Base-by-base conservation (phyloP, 2,888 invertebrate species). In the Drosophila paracracens region DNA sequence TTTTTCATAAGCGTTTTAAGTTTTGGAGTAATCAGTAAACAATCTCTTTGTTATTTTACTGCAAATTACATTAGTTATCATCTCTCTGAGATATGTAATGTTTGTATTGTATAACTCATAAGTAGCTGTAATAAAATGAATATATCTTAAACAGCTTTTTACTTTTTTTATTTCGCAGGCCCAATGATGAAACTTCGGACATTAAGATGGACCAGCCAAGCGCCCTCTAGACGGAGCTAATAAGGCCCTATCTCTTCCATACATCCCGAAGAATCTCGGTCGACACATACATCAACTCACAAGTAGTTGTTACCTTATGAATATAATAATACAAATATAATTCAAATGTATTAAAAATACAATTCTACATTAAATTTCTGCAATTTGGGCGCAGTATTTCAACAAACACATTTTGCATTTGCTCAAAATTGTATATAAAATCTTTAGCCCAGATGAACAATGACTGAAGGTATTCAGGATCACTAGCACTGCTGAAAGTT, bases 191-290 rank as follows among this genome's bases (percentile, higher is more conserved):
- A 7, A 46, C 21, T 46, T 46, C 1, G 21, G 11, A 13, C 21
- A 21, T 2, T 21, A 6, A 21, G 16, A 21, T 7, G 7, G 7
- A 6, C 46, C 7, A 16, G 13, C 7, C 21, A 7, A 2, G 6
- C 7, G 7, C 0, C 4, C 0, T 0, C 7, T 21, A 46, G 21
- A 21, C 1, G 11, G 21, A 1, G 6, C 11, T 6, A 2, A n/a
- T 43, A 6, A 13, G 11, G n/a, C 13, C 7, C 46, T 16, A 46
- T 46, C 7, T 16, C 16, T 46, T 46, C 1, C 4, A 2, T 8
- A 1, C 2, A 16, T 16, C 2, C 16, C 1, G 16, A 16, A 46
- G 11, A 43, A 13, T 1, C 5, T 21, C 21, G 21, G 1, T 0
- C 21, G 6, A 21, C 2, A 6, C 27, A 8, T 2, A 25, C 25